Conservation (phyloP, 2,113 vertebrate species). For the Ceuthmochares aereus region DNA sequence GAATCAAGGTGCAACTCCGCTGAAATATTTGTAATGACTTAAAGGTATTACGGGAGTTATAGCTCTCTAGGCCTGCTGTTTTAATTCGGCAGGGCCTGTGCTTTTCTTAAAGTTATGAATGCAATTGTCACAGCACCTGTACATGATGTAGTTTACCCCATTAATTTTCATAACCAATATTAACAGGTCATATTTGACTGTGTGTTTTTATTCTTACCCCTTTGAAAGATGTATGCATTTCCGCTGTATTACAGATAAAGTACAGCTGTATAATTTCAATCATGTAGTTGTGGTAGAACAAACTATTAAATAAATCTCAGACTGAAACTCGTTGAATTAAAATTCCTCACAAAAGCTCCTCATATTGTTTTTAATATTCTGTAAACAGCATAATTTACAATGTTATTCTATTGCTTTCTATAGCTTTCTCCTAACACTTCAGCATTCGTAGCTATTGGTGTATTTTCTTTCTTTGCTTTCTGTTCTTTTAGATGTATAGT, state of each 20-base stretch:
- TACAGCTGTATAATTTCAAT: constrained; percentile 3
- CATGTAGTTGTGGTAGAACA: neutral
- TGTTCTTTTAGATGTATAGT: neutral
- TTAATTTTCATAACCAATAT: constrained; percentile 23
- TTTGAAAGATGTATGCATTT: neutral
- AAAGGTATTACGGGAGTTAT: neutral
- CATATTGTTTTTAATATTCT: constrained; percentile 10
- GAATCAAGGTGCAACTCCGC: neutral
- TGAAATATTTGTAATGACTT: constrained; percentile 2
- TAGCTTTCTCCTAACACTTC: constrained; percentile 19
- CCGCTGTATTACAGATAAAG: neutral
- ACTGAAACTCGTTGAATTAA: constrained; percentile 16
- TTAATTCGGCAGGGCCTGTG: neutral
- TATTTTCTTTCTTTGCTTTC: neutral
- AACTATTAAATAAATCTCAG: constrained; percentile 17
- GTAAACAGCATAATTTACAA: constrained; percentile 1
- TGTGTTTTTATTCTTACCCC: neutral
- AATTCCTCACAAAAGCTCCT: neutral
- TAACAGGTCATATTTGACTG: neutral
- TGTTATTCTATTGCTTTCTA: neutral
- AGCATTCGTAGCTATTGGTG: neutral
- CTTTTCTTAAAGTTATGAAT: neutral
- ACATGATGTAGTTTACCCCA: neutral
- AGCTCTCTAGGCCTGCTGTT: neutral
- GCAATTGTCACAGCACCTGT: neutral